Base-by-base conservation (phyloP, 2,113 vertebrate genomes). In the Microtus richardsoni region DNA sequence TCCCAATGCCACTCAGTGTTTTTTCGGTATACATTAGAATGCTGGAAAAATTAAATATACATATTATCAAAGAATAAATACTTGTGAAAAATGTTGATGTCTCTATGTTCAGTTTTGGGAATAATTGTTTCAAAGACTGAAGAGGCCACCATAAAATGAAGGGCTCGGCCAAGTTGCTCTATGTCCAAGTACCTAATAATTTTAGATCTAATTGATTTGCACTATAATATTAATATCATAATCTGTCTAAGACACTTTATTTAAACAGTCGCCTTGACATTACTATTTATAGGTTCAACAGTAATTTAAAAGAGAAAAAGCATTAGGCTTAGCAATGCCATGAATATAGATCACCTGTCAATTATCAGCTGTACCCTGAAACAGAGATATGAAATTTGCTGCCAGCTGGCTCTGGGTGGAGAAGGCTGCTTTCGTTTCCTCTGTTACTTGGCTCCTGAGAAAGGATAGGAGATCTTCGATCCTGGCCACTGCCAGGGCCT, bases 321-420 rank as follows among this genome's bases (percentile, higher is more conserved):
- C 86, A 30, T 52, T 93, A 92, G 60, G 52, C 93, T 96, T 60
- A 91, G n/a, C 71, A 96, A 95, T 94, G 86, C 36, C 68, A 83
- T n/a, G 82, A 92, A 73, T 91, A 9, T 1, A 91, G 84, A 80
- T 68, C 3, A 95, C 64, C 62, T 97, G 77, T 82, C 89, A 87
- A 78, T 74, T 90, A 54, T 96, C 75, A 41, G 24, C 52, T 78
- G n/a, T 12, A 21, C 17, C 7, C 54, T 26, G 7, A 66, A 60
- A 66, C n/a, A 47, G 62, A 94, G 77, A 62, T 91, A 49, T 33
- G 47, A 86, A 91, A 28, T 85, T 4, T 62, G 68, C 54, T 60
- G 89, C 58, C 96, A 91, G 6, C 0, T 84, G 94, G 79, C 86
- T 49, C 36, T 90, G 73, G 49, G 26, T 36, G 91, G 41, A 87